Percentiles rank a stretch among this genome's conserved stretches.
Evolutionary conservation across 2,888 invertebrate genomes (phyloP).

Genomic region (Ecdyonurus torrentis): DNA sequence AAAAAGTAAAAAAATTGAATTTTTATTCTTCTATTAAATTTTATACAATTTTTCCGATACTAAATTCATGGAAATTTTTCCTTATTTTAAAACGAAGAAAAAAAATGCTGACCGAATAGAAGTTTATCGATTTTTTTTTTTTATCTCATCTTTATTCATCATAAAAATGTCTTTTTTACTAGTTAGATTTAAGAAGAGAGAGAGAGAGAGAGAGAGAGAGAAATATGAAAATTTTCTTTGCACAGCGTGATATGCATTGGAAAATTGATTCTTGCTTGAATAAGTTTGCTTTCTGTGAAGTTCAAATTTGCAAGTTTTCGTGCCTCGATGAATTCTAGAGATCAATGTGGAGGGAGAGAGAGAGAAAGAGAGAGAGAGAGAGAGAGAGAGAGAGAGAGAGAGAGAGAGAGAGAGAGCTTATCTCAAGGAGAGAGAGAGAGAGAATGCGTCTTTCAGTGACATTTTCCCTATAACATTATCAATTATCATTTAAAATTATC

Average conservation of each 20-base stretch:
- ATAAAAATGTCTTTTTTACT: not conserved
- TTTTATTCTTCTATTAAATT: no score
- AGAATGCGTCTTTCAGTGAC: no score
- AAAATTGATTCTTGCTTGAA: not conserved
- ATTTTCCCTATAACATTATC: no score
- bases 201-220: no score
- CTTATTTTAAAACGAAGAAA: not conserved
- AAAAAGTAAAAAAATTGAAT: no score
- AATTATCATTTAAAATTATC: no score
- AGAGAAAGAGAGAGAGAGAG: no score
- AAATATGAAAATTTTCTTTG: not conserved
- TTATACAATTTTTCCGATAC: no score
- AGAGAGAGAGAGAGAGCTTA: no score
- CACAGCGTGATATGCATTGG: not conserved
- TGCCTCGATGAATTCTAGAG: not conserved
- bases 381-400: no score
- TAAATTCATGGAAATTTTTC: not conserved
- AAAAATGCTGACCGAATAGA: not conserved
- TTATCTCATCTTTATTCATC: not conserved
- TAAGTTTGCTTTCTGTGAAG: not conserved
- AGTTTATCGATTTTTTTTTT: not conserved
- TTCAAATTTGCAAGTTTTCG: not conserved
- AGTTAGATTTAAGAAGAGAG: not conserved
- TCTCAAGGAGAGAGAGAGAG: no score
- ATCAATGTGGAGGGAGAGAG: not conserved